A percentile compares a stretch with the other conserved stretches of the same genome.
phyloP scores from a whole-genome alignment of 2,113 vertebrate genomes.

The Platycercus adscitus region DNA sequence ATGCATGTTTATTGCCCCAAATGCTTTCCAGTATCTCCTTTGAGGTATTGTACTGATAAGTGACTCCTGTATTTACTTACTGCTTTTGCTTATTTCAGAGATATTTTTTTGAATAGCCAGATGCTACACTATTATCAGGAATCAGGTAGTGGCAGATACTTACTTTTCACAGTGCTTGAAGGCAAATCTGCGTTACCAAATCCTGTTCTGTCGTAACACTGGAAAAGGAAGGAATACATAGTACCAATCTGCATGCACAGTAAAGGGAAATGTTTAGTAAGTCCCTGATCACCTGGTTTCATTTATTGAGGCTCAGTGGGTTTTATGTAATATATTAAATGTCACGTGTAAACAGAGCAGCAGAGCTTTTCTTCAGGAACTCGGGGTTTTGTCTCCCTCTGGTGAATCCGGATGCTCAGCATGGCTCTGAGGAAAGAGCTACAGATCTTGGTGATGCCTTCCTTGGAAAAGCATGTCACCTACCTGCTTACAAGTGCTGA shows the following conservation, averaged over 20 bases:
- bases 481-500: not conserved
- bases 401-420: not conserved
- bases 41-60: not conserved
- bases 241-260: not conserved
- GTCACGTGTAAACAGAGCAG: not conserved
- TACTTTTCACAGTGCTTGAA: not conserved
- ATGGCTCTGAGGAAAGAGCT: not conserved
- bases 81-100: not conserved
- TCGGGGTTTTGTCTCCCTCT: not conserved
- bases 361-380: not conserved
- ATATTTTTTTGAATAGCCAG: not conserved
- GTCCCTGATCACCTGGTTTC: not conserved
- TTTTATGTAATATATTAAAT: not conserved
- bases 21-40: not conserved
- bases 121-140: not conserved
- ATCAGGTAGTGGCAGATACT: not conserved
- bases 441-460: not conserved
- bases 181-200: not conserved
- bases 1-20: not conserved
- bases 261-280: not conserved
- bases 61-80: not conserved
- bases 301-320: not conserved
- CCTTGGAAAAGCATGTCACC: not conserved
- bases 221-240: not conserved
- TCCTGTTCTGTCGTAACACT: not conserved